Percentiles rank a stretch among this genome's conserved stretches.
Conservation (phyloP, 1,140 invertebrate species). For the Euura saliciscinereae region DNA sequence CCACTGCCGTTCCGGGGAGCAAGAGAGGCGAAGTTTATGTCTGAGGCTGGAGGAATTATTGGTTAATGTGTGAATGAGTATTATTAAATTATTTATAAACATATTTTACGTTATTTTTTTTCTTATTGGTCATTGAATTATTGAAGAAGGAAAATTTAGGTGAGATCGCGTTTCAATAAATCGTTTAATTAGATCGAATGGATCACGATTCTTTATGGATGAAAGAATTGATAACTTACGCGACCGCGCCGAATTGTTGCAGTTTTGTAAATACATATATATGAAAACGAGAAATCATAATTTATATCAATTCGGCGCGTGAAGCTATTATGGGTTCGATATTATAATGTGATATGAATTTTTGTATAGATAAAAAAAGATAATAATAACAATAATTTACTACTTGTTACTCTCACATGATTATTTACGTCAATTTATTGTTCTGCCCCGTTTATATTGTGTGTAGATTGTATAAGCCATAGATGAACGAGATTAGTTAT, state of each 20-base stretch:
- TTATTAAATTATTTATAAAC: not conserved
- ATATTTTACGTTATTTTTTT: not conserved
- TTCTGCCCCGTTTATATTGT: too few relatives aligned
- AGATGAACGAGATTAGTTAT: too few relatives aligned
- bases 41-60: conserved; percentile 29
- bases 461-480: too few relatives aligned
- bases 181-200: too few relatives aligned
- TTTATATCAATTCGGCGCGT: not conserved
- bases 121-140: too few relatives aligned
- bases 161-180: too few relatives aligned
- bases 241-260: not conserved
- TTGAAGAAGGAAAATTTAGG: too few relatives aligned
- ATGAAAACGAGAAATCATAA: not conserved
- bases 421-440: too few relatives aligned
- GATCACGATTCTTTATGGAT: too few relatives aligned
- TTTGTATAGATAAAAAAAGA: not conserved
- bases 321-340: not conserved
- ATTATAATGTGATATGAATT: conserved; percentile 6
- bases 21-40: conserved; percentile 62
- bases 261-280: not conserved
- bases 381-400: too few relatives aligned
- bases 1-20: conserved; percentile 29
- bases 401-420: too few relatives aligned
- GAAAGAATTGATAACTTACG: too few relatives aligned
- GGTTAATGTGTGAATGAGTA: not conserved